These are phyloP conservation scores for Hozukius guyotensis DNA, from an alignment of 2,797 vertebrate species.

Conservation along the genomic window DNA sequence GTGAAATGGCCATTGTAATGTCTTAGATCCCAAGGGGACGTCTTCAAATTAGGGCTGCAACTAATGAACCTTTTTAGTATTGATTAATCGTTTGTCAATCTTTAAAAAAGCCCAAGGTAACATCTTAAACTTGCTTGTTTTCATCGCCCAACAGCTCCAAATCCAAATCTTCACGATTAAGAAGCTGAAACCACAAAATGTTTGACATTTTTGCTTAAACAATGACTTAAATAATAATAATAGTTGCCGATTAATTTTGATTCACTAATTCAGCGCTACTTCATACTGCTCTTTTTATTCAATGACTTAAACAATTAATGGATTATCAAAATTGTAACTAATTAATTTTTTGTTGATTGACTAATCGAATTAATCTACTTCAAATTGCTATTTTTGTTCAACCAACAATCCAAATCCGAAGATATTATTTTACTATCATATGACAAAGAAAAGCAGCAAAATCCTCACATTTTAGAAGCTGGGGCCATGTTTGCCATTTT, in stretches of 20 bases:
- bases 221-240: not conserved
- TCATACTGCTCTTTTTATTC: rapidly evolving
- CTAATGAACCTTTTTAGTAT: not conserved
- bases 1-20: not conserved
- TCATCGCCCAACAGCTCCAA: not conserved
- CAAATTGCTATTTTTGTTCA: not conserved
- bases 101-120: not conserved
- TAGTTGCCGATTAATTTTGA: not conserved
- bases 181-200: not conserved
- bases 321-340: not conserved
- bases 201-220: not conserved
- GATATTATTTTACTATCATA: not conserved
- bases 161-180: not conserved
- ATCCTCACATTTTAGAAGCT: not conserved
- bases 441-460: not conserved
- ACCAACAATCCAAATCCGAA: not conserved
- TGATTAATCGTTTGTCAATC: not conserved
- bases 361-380: not conserved
- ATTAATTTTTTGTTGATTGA: not conserved
- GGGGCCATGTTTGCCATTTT: not conserved
- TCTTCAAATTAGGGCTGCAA: not conserved
- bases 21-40: not conserved
- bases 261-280: not conserved
- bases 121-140: not conserved
- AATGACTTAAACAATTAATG: no score